Evolutionary conservation across 1,140 invertebrate genomes (phyloP).

Genomic region (Bombus ignitus): DNA sequence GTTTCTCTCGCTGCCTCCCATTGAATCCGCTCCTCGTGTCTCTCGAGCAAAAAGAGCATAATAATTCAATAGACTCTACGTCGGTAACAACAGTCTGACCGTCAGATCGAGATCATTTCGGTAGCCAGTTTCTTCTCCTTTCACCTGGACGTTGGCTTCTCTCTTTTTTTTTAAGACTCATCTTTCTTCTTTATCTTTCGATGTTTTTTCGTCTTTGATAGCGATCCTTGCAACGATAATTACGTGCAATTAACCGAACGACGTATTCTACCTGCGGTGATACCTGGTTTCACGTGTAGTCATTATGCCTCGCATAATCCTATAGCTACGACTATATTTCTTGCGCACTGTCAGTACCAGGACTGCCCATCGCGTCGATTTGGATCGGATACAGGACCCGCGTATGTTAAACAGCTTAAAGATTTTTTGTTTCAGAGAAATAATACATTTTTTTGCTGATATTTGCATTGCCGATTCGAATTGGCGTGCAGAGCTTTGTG

Average conservation of each 20-base stretch:
- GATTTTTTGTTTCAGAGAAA: no score
- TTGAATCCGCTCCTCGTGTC: constrained; percentile 24
- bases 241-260: constrained; percentile 64
- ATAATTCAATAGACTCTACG: constrained; percentile 56
- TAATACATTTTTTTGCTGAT: no score
- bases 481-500: no score
- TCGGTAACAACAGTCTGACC: constrained; percentile 49
- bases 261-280: constrained; percentile 60
- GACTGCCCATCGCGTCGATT: constrained; percentile 60
- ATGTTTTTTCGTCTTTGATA: background rate
- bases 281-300: constrained; percentile 60
- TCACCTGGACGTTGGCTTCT: background rate
- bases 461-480: no score
- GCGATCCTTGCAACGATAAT: constrained; percentile 56
- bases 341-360: constrained; percentile 59
- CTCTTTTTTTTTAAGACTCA: background rate
- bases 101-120: constrained; percentile 50
- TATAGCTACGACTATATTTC: constrained; percentile 70
- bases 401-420: no score
- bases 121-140: constrained; percentile 44
- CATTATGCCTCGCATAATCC: constrained; percentile 66
- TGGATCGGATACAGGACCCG: background rate
- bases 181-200: no score
- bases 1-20: background rate
- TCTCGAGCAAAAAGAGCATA: constrained; percentile 39